These are phyloP conservation scores for Trichonephila inaurata DNA, from an alignment of 1,140 invertebrate genomes.

Conservation along the genomic window DNA sequence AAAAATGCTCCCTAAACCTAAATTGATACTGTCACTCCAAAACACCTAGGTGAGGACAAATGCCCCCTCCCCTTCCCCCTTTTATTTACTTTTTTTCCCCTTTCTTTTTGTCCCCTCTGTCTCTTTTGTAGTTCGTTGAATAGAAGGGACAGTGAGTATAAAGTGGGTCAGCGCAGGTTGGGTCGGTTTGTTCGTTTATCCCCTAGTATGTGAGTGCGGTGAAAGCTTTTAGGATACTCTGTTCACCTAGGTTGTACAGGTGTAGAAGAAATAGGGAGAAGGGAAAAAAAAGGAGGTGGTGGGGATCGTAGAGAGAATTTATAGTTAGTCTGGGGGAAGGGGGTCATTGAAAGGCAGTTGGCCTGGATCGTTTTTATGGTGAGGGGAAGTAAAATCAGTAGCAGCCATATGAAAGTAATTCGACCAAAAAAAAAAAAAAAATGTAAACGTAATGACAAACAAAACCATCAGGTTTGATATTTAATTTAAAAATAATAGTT, in stretches of 20 bases:
- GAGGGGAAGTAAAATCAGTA: background rate
- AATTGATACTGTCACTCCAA: conserved; percentile 39
- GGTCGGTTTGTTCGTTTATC: background rate
- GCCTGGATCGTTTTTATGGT: background rate
- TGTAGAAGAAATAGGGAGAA: background rate
- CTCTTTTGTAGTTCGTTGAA: background rate
- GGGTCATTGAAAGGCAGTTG: background rate
- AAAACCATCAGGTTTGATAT: no score
- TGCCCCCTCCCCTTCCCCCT: background rate
- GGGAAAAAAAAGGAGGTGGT: no score
- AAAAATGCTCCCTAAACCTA: conserved; percentile 44
- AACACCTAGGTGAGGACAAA: conserved; percentile 13
- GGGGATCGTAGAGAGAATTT: no score
- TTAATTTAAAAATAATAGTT: no score
- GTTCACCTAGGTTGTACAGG: conserved; percentile 20
- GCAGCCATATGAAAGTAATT: background rate
- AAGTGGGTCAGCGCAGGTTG: conserved; percentile 25
- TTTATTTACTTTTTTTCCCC: background rate
- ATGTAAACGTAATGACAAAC: no score
- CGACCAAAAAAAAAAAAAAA: no score
- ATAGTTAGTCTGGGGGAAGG: no score
- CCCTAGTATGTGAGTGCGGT: background rate
- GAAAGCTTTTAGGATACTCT: conserved; percentile 14
- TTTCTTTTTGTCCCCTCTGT: background rate
- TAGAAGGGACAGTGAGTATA: background rate